Evolutionary conservation across 2,797 vertebrate species (phyloP).

Genomic region (Anolis apletophallus): DNA sequence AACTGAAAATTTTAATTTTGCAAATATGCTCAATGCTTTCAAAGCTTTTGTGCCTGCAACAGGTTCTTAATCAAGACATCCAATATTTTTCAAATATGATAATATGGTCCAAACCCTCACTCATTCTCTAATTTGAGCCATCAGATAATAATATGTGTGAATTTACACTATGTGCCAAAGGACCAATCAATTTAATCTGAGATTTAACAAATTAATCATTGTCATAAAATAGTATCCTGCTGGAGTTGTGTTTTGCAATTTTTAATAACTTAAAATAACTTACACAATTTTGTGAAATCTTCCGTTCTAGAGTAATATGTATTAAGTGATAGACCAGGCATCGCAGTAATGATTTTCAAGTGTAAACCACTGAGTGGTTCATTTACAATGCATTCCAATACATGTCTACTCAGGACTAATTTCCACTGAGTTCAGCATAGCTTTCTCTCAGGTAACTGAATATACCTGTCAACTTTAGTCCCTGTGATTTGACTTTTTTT

Average conservation of each 20-base stretch:
- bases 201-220: neutral
- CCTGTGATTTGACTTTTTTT: neutral
- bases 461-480: neutral
- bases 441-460: neutral
- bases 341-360: slow-evolving; percentile 50
- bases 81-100: slow-evolving; percentile 22
- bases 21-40: neutral
- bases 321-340: slow-evolving; percentile 13
- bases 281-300: slow-evolving; percentile 38
- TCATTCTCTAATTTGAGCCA: slow-evolving; percentile 9
- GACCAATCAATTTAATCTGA: accelerated
- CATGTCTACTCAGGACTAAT: neutral
- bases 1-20: neutral
- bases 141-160: accelerated
- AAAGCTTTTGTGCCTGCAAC: neutral
- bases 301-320: slow-evolving; percentile 14
- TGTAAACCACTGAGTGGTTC: slow-evolving; percentile 23
- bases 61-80: neutral
- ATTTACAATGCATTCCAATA: neutral
- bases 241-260: neutral
- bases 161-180: neutral
- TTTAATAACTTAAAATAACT: slow-evolving; percentile 27
- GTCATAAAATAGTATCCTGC: neutral
- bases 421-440: neutral
- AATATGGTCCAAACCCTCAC: neutral